Conservation (phyloP, 2,113 vertebrate species). For the Eulacestoma nigropectus region DNA sequence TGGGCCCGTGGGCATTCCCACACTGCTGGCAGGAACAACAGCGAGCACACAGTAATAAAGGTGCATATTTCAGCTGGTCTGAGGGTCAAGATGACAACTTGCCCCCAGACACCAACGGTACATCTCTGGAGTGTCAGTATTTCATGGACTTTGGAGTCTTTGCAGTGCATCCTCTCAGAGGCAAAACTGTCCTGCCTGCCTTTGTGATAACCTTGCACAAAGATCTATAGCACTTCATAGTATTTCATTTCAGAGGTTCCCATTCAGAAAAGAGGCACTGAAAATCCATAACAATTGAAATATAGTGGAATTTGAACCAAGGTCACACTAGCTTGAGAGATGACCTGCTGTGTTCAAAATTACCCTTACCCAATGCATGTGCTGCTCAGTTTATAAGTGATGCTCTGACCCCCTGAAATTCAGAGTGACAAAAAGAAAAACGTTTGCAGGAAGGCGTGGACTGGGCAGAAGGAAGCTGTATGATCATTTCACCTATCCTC, state of each 20-base stretch:
- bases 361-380: neutral
- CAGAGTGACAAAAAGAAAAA: neutral
- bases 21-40: neutral
- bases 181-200: neutral
- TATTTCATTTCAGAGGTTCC: conserved; percentile 34
- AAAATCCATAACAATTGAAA: conserved; percentile 52
- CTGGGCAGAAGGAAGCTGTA: neutral
- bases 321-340: neutral
- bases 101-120: neutral
- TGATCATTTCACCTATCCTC: neutral
- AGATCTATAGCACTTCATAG: conserved; percentile 38
- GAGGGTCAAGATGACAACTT: neutral
- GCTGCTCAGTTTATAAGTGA: neutral
- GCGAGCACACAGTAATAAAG: neutral
- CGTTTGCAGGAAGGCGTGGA: neutral
- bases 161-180: neutral
- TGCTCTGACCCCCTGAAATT: neutral
- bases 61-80: neutral
- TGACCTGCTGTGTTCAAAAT: neutral
- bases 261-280: conserved; percentile 46
- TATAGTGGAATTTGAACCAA: conserved; percentile 38
- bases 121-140: neutral
- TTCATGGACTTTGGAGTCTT: neutral
- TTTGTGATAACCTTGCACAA: conserved; percentile 55
- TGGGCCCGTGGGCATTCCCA: neutral